Evolutionary conservation across 2,888 invertebrate species (phyloP).

Genomic region (Apodemia zela): DNA sequence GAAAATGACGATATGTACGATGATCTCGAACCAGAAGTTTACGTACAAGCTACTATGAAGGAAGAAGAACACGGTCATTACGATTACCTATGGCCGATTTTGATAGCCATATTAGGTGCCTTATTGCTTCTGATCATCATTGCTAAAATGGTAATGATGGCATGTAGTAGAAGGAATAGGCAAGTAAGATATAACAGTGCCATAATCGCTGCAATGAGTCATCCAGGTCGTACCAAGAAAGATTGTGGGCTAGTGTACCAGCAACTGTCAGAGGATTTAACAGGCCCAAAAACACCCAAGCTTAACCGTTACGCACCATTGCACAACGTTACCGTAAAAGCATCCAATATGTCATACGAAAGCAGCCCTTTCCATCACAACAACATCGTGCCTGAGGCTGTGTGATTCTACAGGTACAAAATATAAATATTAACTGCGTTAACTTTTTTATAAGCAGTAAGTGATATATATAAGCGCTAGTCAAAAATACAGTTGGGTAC

Average conservation of each 20-base stretch:
- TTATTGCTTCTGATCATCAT: constrained; percentile 76
- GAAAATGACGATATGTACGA: constrained; percentile 54
- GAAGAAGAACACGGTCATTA: constrained; percentile 67
- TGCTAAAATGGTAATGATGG: constrained; percentile 71
- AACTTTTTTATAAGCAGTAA: constrained; percentile 70
- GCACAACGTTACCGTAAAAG: constrained; percentile 67
- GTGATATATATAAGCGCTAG: constrained; percentile 76
- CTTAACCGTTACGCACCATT: constrained; percentile 83
- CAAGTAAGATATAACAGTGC: constrained; percentile 74
- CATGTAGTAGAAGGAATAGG: constrained; percentile 56
- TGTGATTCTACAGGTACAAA: constrained; percentile 60
- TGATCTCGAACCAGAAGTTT: constrained; percentile 50
- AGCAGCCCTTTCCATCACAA: constrained; percentile 83
- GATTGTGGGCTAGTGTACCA: constrained; percentile 89
- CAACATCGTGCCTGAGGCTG: constrained; percentile 82
- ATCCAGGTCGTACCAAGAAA: constrained; percentile 80
- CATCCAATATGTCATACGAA: constrained; percentile 77
- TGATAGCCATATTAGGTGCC: constrained; percentile 80
- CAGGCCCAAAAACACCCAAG: constrained; percentile 84
- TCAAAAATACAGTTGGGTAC: constrained; percentile 40
- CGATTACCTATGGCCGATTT: constrained; percentile 78
- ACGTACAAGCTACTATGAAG: constrained; percentile 53
- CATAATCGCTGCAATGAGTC: constrained; percentile 77
- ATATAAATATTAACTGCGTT: constrained; percentile 52
- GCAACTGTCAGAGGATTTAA: constrained; percentile 88